phyloP scores from a whole-genome alignment of 2,797 vertebrate genomes.

The Chrosomus eos region DNA sequence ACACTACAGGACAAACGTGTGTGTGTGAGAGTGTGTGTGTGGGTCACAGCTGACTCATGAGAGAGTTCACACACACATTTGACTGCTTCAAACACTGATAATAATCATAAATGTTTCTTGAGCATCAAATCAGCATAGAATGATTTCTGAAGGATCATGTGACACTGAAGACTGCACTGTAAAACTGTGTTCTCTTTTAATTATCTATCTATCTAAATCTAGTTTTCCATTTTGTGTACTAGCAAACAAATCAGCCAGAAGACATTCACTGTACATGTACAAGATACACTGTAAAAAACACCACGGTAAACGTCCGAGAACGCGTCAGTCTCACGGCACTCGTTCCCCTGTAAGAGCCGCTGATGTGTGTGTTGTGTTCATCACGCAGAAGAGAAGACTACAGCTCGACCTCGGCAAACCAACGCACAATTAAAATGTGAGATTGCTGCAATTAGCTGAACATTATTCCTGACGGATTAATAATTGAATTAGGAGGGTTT shows the following conservation, averaged over 20 bases:
- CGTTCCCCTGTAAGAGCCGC: no score
- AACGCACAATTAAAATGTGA: constrained; percentile 28
- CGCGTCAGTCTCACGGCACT: neutral
- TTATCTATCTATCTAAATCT: no score
- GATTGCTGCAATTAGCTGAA: constrained; percentile 52
- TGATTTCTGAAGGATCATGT: neutral
- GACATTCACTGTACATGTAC: neutral
- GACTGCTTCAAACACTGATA: neutral
- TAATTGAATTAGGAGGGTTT: constrained; percentile 47
- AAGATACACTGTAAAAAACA: neutral
- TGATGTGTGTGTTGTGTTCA: neutral
- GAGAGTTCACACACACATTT: neutral
- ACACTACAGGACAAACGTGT: constrained; percentile 73
- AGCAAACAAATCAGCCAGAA: neutral
- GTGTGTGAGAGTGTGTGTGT: no score
- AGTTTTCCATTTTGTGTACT: neutral
- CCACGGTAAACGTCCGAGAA: neutral
- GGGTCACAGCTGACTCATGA: no score
- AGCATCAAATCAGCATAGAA: neutral
- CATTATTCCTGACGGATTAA: constrained; percentile 21
- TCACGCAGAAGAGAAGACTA: neutral
- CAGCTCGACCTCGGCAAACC: constrained; percentile 9
- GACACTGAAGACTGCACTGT: neutral
- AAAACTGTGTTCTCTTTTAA: no score
- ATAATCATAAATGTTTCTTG: no score